Base-by-base conservation (phyloP, 1,140 invertebrate genomes). In the Chymomyza costata region DNA sequence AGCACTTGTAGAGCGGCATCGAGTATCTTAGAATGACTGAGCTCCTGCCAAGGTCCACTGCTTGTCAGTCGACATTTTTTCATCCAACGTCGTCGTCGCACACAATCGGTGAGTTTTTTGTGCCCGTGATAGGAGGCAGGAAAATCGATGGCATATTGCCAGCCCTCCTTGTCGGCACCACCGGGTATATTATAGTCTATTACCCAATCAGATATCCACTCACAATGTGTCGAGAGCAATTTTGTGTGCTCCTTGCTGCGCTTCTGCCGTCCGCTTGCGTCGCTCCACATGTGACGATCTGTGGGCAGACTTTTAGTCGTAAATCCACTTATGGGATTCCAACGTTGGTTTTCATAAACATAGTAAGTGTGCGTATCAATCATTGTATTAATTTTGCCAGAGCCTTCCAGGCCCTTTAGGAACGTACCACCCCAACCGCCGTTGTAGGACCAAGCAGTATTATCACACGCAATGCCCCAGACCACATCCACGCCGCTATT, bases 91-190 rank as follows among this genome's bases (percentile, higher is more conserved):
- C 95, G 87, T 17, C 95, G 88, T 47, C 96, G 88, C 0, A 96
- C 95, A 76, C 94, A 95, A 87, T 97, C 95, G 0, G 93, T 95
- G 54, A 96, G 92, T 46, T 93, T 89, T 84, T 95, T 96, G 63
- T 92, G 90, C 0, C 90, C 90, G 84, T 97, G 95, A 86, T 95
- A 97, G 15, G 90, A 90, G 0, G 92, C 90, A 3, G 94, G 94
- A 85, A 97, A 97, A 86, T 97, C 95, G 1, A 93, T 92, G 1
- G 95, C 94, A 87, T 97, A 97, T 83, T 97, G 95, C 96, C 96
- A 97, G 1, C 95, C 95, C 64, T 97, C 94, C 48, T 89, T 89
- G 86, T 97, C 95, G 1, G 94, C 93, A 1, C 95, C 95, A n/a
- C 94, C 94, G 1, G 93, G 92, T 21, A 93, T 92, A 82, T 93